Base-by-base conservation (phyloP, 2,888 invertebrate species). In the Zelleria hepariella region DNA sequence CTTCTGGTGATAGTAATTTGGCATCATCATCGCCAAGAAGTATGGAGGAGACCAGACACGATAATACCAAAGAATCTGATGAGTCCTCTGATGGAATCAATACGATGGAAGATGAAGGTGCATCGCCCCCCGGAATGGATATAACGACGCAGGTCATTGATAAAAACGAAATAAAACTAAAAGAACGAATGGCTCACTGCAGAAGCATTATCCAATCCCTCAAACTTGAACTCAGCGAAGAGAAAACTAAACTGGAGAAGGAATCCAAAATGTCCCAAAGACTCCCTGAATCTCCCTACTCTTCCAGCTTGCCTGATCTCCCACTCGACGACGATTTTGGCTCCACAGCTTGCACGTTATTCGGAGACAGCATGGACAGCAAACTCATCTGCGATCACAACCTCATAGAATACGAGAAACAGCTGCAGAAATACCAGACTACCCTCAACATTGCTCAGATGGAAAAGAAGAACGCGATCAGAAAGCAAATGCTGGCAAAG, bases 401-500 rank as follows among this genome's bases (percentile, higher is more conserved):
- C 63, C 69, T 87, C 7, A 77, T 84, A 59, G 83, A 84, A 71
- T 88, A 88, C 64, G 87, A 87, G 65, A 86, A 83, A 65, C 86
- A 87, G 67, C 68, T 88, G 48, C 77, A 86, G 62, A 85, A 77
- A 67, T 87, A 86, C 66, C 86, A 86, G 67, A 80, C 79, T 58
- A 87, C 88, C 2, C 68, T 87, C 8, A 82, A 81, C 59, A 79
- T 85, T 74, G 88, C 87, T 10, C 86, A 88, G 63, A 73, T 78
- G 56, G 87, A 86, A 65, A 89, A 86, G 70, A 86, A 85, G 63
- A 86, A 85, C 66, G 86, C 84, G 10, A 86, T 86, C 42, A 73
- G 83, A 62, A 86, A 82, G 66, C 81, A 86, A 70, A 87, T 87
- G 86, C 67, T 89, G 24, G 72, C 84, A n/a, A 88, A 87, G 70